phyloP scores from a whole-genome alignment of 1,140 invertebrate genomes.

The Trichoplusia ni region DNA sequence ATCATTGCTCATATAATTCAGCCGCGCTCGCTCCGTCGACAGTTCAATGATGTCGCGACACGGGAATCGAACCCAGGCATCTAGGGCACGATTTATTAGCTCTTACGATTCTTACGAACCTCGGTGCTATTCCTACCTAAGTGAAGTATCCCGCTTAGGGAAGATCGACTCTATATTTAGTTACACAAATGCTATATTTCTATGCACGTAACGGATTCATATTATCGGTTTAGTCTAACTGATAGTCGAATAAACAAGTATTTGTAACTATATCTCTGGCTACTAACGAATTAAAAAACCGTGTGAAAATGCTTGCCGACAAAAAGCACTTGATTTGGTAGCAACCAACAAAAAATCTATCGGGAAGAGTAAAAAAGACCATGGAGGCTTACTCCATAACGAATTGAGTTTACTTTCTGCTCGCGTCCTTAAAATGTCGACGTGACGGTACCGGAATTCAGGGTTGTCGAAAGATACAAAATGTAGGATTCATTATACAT shows the following conservation, averaged over 20 bases:
- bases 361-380: background rate
- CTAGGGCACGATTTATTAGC: constrained; percentile 31
- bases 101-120: background rate
- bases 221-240: no score
- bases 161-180: no score
- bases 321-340: constrained; percentile 17
- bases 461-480: constrained; percentile 8
- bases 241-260: no score
- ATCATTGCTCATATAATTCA: constrained; percentile 25
- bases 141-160: no score
- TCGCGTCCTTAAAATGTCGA: constrained; percentile 24
- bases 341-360: background rate
- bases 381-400: background rate
- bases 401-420: constrained; percentile 47
- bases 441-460: constrained; percentile 37
- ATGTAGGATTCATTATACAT: background rate
- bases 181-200: no score
- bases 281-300: no score
- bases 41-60: constrained; percentile 37
- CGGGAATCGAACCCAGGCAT: constrained; percentile 34
- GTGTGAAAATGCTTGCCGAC: background rate
- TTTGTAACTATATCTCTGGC: no score
- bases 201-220: no score
- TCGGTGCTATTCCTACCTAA: no score
- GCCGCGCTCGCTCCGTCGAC: constrained; percentile 2